Evolutionary conservation across 2,888 invertebrate species (phyloP).

Genomic region (Habroteleia sp.): DNA sequence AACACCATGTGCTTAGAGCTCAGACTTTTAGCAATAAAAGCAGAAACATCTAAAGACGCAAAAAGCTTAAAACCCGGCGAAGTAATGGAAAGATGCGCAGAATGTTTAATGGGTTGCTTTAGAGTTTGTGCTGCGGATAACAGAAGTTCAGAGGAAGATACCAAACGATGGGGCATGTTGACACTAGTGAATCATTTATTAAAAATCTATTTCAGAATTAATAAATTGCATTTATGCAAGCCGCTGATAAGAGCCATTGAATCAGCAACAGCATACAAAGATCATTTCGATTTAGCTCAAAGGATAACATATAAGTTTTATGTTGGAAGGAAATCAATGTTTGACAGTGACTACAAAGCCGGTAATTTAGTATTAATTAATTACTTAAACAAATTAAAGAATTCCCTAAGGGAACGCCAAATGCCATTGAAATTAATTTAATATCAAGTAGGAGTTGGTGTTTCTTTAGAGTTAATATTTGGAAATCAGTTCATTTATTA

Average conservation of each 20-base stretch:
- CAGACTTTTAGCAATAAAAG: conserved; percentile 90
- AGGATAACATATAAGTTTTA: conserved; percentile 98
- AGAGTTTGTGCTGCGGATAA: conserved; percentile 97
- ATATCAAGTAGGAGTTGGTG: too few relatives aligned
- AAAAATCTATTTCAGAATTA: conserved; percentile 97
- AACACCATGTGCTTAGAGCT: conserved; percentile 94
- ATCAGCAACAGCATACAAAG: conserved; percentile 90
- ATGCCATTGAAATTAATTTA: too few relatives aligned
- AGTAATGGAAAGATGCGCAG: conserved; percentile 95
- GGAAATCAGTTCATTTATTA: too few relatives aligned
- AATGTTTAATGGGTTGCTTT: conserved; percentile 95
- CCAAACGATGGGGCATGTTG: conserved; percentile 98
- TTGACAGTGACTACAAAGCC: conserved; percentile 96
- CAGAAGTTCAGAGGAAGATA: conserved; percentile 92
- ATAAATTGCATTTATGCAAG: conserved; percentile 93
- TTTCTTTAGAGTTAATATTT: too few relatives aligned
- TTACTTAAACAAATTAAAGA: too few relatives aligned
- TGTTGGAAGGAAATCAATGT: conserved; percentile 98
- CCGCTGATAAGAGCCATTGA: conserved; percentile 98
- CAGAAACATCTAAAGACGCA: conserved; percentile 84
- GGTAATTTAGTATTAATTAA: conserved; percentile 80
- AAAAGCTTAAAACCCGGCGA: conserved; percentile 84
- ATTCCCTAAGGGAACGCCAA: too few relatives aligned
- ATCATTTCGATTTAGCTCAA: conserved; percentile 94
- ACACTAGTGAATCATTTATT: conserved; percentile 98